Evolutionary conservation across 2,888 invertebrate genomes (phyloP), one percentile per base, ranked within the genome.

Genomic region (Aquatica leii): DNA sequence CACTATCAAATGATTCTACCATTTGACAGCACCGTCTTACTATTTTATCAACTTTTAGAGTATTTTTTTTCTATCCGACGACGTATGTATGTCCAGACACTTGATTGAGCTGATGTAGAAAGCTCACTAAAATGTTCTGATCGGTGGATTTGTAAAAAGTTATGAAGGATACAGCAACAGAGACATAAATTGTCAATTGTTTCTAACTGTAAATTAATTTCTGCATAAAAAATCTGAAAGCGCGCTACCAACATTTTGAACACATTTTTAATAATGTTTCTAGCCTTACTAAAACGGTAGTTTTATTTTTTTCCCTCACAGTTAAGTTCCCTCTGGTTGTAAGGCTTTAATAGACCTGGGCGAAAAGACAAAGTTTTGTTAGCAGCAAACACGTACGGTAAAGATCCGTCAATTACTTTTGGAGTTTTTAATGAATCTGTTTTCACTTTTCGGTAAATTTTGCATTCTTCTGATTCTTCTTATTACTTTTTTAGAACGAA

Each of bases 201-300:
- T 1, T 64, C 54, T 17, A 49, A 24, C 57, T 62, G 24, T 59
- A 71, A 56, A 62, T 62, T 62, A 20, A 67, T 69, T 24, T 43
- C n/a, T 14, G 58, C 62, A 50, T 61, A 56, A 37, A 67, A 69
- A 41, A 70, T 62, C 35, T 65, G 35, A 65, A 65, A 69, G 6
- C 54, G 20, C 35, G 61, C 35, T 31, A 62, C 17, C 34, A 68
- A 53, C 53, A 70, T 69, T 14, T 67, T 58, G 24, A 69, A 70
- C 40, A 35, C 61, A 55, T 70, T 69, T 60, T 65, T 64, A 52
- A 66, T 56, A 15, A 65, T 54, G 43, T 59, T 55, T 53, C 69
- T 37, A 14, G 53, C 64, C 61, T 58, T 59, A 17, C 67, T 71
- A 12, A 70, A 24, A 12, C 69, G 62, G 60, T 73, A 74, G 51